phyloP scores from a whole-genome alignment of 2,888 invertebrate genomes.

The Nomada ferruginata region DNA sequence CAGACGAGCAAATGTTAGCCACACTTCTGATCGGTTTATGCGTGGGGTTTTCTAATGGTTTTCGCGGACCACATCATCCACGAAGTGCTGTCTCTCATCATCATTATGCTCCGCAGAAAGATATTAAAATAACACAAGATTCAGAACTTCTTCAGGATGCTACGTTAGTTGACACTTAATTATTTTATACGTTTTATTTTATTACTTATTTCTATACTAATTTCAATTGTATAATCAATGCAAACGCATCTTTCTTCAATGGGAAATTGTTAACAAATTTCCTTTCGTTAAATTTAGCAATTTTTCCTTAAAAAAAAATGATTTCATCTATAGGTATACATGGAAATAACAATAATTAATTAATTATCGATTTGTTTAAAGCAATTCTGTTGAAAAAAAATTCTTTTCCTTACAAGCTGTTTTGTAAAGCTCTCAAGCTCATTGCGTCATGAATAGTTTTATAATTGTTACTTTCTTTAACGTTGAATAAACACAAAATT shows the following conservation, averaged over 20 bases:
- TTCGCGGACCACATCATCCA: slow-evolving; percentile 89
- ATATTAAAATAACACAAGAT: slow-evolving; percentile 89
- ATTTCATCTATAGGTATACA: no score
- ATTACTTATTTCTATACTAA: not conserved
- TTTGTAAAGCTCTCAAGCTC: not conserved
- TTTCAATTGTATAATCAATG: not conserved
- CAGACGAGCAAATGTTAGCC: slow-evolving; percentile 66
- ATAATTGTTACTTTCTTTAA: not conserved
- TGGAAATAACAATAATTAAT: no score
- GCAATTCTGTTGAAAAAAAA: no score
- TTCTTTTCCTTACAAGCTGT: not conserved
- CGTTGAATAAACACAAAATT: slow-evolving; percentile 26
- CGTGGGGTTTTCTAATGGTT: slow-evolving; percentile 68
- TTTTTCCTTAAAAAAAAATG: not conserved
- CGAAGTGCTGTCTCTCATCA: slow-evolving; percentile 85
- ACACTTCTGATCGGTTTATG: slow-evolving; percentile 68
- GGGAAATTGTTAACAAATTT: no score
- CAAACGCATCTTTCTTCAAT: no score
- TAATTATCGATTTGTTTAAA: no score
- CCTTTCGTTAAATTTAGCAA: not conserved
- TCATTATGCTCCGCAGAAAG: slow-evolving; percentile 87
- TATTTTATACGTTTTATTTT: not conserved
- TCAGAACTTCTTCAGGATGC: slow-evolving; percentile 90
- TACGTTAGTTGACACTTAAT: slow-evolving; percentile 85
- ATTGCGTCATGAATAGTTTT: not conserved